A percentile compares a stretch with the other conserved stretches of the same genome.
Conservation (phyloP, 2,888 invertebrate species). For the Microctonus brassicae region DNA sequence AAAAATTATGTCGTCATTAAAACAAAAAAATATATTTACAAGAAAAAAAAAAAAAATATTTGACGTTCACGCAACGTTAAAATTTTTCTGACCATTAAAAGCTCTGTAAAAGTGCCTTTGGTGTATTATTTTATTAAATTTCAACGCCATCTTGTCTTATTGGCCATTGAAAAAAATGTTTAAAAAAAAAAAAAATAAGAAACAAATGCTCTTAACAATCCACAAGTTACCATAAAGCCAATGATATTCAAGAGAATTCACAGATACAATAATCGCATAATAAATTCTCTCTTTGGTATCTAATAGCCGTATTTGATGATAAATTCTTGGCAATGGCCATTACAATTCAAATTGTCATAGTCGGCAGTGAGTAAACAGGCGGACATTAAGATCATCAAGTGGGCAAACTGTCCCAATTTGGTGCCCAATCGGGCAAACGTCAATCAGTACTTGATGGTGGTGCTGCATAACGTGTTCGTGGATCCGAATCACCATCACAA, state of each 20-base stretch:
- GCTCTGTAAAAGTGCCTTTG: background rate
- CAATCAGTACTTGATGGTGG: constrained; percentile 66
- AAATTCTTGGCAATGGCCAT: constrained; percentile 37
- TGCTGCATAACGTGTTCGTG: constrained; percentile 70
- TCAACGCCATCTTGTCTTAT: background rate
- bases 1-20: background rate
- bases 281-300: constrained; percentile 53
- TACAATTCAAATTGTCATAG: constrained; percentile 45
- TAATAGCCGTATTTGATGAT: constrained; percentile 41
- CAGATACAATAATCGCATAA: constrained; percentile 19
- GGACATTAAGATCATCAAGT: constrained; percentile 54
- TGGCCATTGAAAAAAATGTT: background rate
- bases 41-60: background rate
- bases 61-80: background rate
- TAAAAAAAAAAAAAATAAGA: constrained; percentile 18
- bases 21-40: background rate
- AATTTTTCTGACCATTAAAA: background rate
- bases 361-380: constrained; percentile 61
- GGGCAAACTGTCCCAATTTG: constrained; percentile 59
- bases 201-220: constrained; percentile 29
- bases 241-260: constrained; percentile 15
- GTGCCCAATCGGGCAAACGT: constrained; percentile 63
- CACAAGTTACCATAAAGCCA: constrained; percentile 27
- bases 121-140: background rate
- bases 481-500: constrained; percentile 81